A percentile compares a stretch with the other conserved stretches of the same genome.
Conservation (phyloP, 2,888 invertebrate genomes). For the Buathra laborator region DNA sequence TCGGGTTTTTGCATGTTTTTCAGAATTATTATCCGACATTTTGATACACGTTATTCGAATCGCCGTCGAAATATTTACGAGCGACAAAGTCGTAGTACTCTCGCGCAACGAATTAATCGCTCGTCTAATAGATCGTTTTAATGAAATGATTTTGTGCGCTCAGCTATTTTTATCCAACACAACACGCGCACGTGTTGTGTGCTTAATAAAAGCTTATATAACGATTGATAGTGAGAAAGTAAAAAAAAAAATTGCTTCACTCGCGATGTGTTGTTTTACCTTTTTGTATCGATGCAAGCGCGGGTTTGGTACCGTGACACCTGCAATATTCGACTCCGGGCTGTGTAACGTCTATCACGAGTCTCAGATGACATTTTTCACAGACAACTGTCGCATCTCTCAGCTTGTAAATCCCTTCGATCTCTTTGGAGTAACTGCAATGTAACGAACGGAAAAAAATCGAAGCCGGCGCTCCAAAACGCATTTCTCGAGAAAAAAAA, state of each 20-base stretch:
- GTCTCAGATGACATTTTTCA: constrained; percentile 85
- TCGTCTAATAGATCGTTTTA: neutral
- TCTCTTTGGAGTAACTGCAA: constrained; percentile 86
- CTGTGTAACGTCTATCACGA: constrained; percentile 83
- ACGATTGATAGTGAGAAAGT: neutral
- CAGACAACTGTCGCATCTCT: constrained; percentile 87
- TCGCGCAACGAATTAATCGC: neutral
- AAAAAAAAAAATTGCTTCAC: constrained; percentile 68
- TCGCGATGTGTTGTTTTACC: constrained; percentile 68
- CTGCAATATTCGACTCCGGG: constrained; percentile 86
- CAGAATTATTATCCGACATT: too few species aligned
- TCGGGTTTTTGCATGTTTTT: too few species aligned
- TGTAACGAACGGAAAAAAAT: constrained; percentile 43
- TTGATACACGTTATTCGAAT: too few species aligned
- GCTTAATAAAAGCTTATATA: constrained; percentile 39
- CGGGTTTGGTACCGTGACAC: constrained; percentile 79
- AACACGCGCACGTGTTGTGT: constrained; percentile 5
- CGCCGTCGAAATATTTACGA: too few species aligned
- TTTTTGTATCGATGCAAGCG: constrained; percentile 60
- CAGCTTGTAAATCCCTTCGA: constrained; percentile 87
- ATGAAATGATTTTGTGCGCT: constrained; percentile 12
- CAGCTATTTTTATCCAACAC: constrained; percentile 48
- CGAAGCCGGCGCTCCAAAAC: neutral
- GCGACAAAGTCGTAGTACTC: too few species aligned
- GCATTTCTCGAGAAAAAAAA: neutral